Base-by-base conservation (phyloP, 2,888 invertebrate species). In the Ornithoptera priamus region DNA sequence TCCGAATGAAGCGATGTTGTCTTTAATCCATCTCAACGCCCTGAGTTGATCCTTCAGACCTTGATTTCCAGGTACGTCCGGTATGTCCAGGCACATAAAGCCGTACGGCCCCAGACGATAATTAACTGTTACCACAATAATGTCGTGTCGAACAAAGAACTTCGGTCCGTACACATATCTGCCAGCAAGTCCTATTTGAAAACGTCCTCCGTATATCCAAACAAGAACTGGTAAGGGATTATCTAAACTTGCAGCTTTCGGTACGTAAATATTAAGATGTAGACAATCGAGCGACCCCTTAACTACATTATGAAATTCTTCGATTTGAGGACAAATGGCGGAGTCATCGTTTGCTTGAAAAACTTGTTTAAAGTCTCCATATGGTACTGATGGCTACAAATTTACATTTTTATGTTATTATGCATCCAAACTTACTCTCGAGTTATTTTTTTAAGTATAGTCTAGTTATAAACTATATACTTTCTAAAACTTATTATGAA, bases 191-290 rank as follows among this genome's bases (percentile, higher is more conserved):
- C 89, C 89, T 1, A 76, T 74, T 4, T 76, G 65, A 36, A 86
- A 87, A 0, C 82, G 81, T 18, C 89, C 90, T 22, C 90, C 89
- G 46, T 87, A 78, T 67, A 90, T 84, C 85, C 85, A 89, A 2
- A 90, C 84, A 18, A 88, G 74, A 3, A 90, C 81, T 20, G 90
- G 85, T 0, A 83, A 66, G 6, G 68, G 75, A n/a, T 79, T 71
- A 22, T 65, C 71, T 3, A 71, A 61, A 2, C 64, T 76, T n/a
- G 77, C 75, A 6, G 57, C 69, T 3, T 78, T 74, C 0, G 94
- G 94, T 5, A 94, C 93, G 76, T 94, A 95, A 0, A 95, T 92
- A 78, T 94, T 95, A 7, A 95, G 75, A 71, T 92, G 94, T 0
- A 95, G 87, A 73, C 95, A 95, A 74, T 94, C 93, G 68, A 92